Base-by-base conservation (phyloP, 2,888 invertebrate species). In the Agriopis aurantiaria region DNA sequence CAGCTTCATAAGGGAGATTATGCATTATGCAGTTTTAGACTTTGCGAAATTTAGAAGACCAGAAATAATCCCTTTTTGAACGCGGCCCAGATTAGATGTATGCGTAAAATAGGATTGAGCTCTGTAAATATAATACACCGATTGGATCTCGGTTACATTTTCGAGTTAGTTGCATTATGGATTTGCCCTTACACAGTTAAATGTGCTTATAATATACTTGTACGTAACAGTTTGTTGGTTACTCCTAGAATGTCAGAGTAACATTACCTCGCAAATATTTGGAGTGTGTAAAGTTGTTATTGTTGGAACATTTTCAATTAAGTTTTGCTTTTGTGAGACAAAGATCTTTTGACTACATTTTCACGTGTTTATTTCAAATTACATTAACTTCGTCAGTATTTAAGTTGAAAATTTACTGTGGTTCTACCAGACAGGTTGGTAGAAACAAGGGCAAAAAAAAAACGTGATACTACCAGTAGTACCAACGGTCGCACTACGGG, bases 131-230 rank as follows among this genome's bases (percentile, higher is more conserved):
- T 33, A 9, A 5, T 10, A 23, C 23, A 3, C 5, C n/a, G 48
- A n/a, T 48, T 6, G n/a, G 48, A 48, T 48, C 12, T 46, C 4
- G 12, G 46, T 9, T 10, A 11, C 1, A 33, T 33, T 33, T 33
- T 12, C 5, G 11, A 46, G n/a, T 48, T 66, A 11, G 17, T n/a
- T 17, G 0, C 58, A 59, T 14, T 49, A 45, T 69, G 63, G n/a
- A 40, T 33, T 23, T 9, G 41, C 70, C 70, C 33, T 63, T 84
- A 87, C 82, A 85, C 85, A 84, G 84, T 87, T 87, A 82, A 84
- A 75, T 69, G 72, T 71, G 77, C 74, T 78, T 75, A 73, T 73
- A 74, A 75, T 75, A 64, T 76, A 75, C 75, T 71, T 66, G 63
- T 74, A 65, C 72, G 72, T 69, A 49, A 65, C 49, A 71, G 71